phyloP scores from a whole-genome alignment of 2,888 invertebrate species.

The Diploptera punctata region DNA sequence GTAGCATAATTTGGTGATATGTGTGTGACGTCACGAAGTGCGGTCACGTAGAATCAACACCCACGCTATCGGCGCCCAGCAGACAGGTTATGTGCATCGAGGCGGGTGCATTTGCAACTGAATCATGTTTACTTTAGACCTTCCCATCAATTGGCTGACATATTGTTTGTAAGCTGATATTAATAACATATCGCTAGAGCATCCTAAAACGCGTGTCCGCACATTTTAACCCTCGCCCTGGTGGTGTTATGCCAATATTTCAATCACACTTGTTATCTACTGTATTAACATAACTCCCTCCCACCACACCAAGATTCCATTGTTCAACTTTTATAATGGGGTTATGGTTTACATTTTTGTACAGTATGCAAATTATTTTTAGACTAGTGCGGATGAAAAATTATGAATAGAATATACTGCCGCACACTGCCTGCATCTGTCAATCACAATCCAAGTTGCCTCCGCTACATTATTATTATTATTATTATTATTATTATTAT shows the following conservation, averaged over 20 bases:
- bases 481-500: too few relatives aligned
- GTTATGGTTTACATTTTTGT: too few relatives aligned
- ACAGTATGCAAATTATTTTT: too few relatives aligned
- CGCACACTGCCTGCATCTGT: too few relatives aligned
- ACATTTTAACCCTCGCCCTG: not conserved
- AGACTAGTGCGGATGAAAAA: too few relatives aligned
- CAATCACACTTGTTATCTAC: slow-evolving; percentile 2
- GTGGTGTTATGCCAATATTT: not conserved
- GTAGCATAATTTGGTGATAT: slow-evolving; percentile 28
- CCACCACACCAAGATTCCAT: too few relatives aligned
- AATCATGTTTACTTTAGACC: slow-evolving; percentile 13
- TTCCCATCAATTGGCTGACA: slow-evolving; percentile 23
- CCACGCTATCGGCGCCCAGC: not conserved
- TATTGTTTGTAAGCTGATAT: slow-evolving; percentile 26
- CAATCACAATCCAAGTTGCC: too few relatives aligned
- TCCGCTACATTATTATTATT: too few relatives aligned
- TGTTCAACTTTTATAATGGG: too few relatives aligned
- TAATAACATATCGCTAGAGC: too few relatives aligned
- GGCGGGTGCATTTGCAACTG: slow-evolving; percentile 12
- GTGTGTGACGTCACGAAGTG: slow-evolving; percentile 29
- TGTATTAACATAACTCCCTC: too few relatives aligned
- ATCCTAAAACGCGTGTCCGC: slow-evolving; percentile 14
- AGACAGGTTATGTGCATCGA: slow-evolving; percentile 1
- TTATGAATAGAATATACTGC: too few relatives aligned
- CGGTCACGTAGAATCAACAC: slow-evolving; percentile 17